Evolutionary conservation across 2,113 vertebrate species (phyloP), one percentile per base, ranked within the genome.

Genomic region (Tachysurus vachellii): DNA sequence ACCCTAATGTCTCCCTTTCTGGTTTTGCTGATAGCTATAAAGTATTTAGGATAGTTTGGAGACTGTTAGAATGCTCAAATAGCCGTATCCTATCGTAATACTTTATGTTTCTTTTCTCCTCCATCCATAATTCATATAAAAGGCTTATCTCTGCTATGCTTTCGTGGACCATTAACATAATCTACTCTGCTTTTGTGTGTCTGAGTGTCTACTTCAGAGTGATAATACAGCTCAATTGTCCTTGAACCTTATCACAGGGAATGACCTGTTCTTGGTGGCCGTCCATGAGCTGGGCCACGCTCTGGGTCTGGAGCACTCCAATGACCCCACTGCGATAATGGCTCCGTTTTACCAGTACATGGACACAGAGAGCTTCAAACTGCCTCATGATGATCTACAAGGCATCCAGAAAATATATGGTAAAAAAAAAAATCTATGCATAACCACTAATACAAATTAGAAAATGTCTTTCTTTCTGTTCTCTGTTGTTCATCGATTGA

Each of bases 391-490:
- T 57, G 96, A 96, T 92, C 93, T 96, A 5, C 94, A 95, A 91
- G 95, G 96, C 88, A 96, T 96, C 91, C 95, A 96, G 92, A 95
- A 95, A 82, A 95, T 96, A 83, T 96, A 96, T 16, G 96, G 96
- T 96, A 94, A 91, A 23, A 61, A 91, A 23, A 61, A 14, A 47
- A n/a, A 53, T 21, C 0, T 71, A 42, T 75, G 23, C 14, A 68
- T 31, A 68, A 11, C n/a, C 62, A 5, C 70, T 73, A 70, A 36
- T 36, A 13, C 36, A 73, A 42, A 19, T 42, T 19, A 80, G 53
- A 57, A 80, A n/a, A 54, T 11, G 76, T 36, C 36, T 54, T 28
- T 36, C 54, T 80, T 28, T 31, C 17, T 26, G 47, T 53, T 53
- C 23, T 77, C 47, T 53, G 19, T 47, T 47, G 70, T 16, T 86